phyloP scores from a whole-genome alignment of 2,888 invertebrate genomes.

The Drosophila nr. perissopoda region DNA sequence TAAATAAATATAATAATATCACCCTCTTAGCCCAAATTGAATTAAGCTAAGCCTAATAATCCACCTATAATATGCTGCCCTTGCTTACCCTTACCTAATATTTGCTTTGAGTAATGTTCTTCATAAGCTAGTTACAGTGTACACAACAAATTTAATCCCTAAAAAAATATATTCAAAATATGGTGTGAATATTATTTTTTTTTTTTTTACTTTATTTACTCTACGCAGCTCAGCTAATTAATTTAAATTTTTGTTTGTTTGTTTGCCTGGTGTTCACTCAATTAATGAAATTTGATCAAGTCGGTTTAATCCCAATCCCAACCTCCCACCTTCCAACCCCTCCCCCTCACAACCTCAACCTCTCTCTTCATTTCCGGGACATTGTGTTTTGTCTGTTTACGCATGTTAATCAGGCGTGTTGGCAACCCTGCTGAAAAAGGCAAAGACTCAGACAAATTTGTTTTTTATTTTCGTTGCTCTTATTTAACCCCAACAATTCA shows the following conservation, averaged over 20 bases:
- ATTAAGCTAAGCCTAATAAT: neutral
- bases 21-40: neutral
- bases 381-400: conserved; percentile 46
- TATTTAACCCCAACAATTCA: conserved; percentile 26
- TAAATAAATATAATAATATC: neutral
- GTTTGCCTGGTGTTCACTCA: conserved; percentile 59
- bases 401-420: conserved; percentile 69
- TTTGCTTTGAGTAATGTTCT: neutral
- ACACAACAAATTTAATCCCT: neutral
- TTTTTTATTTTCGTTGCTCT: conserved; percentile 37
- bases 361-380: neutral
- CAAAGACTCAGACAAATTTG: conserved; percentile 43
- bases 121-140: neutral
- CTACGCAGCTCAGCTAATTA: conserved; percentile 22
- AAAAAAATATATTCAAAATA: neutral
- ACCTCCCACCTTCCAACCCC: neutral
- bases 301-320: conserved; percentile 15
- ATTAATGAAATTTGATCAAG: conserved; percentile 79
- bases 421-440: conserved; percentile 48
- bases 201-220: neutral
- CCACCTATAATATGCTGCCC: neutral
- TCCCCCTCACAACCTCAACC: neutral
- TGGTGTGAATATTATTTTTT: neutral
- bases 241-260: conserved; percentile 40
- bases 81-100: neutral